phyloP scores from a whole-genome alignment of 2,888 invertebrate genomes.

The Corbicula japonica region DNA sequence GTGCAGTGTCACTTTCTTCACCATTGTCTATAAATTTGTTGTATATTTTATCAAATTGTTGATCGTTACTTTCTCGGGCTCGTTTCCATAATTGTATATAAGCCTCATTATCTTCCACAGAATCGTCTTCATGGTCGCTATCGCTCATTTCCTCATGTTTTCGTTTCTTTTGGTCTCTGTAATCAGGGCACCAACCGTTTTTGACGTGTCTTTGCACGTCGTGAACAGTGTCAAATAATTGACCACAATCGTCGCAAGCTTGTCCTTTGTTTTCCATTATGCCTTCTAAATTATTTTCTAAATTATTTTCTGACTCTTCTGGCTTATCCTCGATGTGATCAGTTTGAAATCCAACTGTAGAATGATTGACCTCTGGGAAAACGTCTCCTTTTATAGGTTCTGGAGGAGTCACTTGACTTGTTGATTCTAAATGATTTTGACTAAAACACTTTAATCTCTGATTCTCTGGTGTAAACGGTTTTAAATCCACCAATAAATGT shows the following conservation, averaged over 20 bases:
- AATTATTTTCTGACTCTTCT: background rate
- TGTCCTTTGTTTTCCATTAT: slow-evolving; percentile 9
- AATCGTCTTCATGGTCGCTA: background rate
- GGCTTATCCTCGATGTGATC: background rate
- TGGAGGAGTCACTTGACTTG: no score
- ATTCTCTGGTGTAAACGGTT: no score
- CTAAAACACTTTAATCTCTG: no score
- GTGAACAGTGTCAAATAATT: slow-evolving; percentile 7
- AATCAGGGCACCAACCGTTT: slow-evolving; percentile 3
- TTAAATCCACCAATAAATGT: no score
- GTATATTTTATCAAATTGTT: background rate
- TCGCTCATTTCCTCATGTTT: slow-evolving; percentile 7
- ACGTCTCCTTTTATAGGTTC: no score
- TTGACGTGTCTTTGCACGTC: slow-evolving; percentile 13
- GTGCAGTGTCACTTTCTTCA: background rate
- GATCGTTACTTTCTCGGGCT: background rate
- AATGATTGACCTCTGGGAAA: no score
- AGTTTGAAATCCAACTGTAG: slow-evolving; percentile 21
- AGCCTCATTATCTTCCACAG: slow-evolving; percentile 9
- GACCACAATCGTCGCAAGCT: slow-evolving; percentile 15
- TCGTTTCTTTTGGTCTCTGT: slow-evolving; percentile 2
- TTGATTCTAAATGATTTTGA: no score
- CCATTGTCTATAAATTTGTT: no score
- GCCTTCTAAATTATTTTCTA: background rate
- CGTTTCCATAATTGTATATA: slow-evolving; percentile 2